Conservation (phyloP, 2,797 vertebrate genomes). For the Microctenopoma stevenorrisi region DNA sequence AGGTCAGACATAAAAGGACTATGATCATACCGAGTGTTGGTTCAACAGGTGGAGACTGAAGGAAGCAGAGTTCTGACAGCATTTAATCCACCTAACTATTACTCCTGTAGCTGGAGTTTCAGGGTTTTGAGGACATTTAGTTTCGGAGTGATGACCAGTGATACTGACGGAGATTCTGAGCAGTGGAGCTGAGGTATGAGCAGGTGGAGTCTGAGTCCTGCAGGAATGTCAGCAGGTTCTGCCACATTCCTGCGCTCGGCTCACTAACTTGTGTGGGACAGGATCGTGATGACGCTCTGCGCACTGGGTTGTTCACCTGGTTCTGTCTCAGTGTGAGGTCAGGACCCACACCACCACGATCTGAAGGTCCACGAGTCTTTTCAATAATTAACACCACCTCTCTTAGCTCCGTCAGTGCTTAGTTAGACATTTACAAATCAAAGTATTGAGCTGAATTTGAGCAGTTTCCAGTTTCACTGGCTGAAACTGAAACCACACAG, state of each 20-base stretch:
- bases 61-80: not conserved
- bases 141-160: not conserved
- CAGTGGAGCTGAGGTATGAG: constrained; percentile 33
- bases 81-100: not conserved
- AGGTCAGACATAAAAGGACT: no score
- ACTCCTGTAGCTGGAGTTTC: not conserved
- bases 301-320: no score
- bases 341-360: no score
- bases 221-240: constrained; percentile 68
- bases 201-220: constrained; percentile 39
- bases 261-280: constrained; percentile 57
- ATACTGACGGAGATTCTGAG: constrained; percentile 11
- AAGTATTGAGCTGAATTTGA: no score
- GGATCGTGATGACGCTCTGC: no score
- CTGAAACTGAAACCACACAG: not conserved
- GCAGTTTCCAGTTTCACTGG: not conserved
- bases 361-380: no score
- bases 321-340: no score
- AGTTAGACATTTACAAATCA: not conserved
- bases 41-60: not conserved
- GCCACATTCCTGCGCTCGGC: constrained; percentile 63
- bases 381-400: no score
- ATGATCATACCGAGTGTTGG: not conserved
- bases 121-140: not conserved
- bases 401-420: not conserved